Percentiles rank a stretch among this genome's conserved stretches.
Evolutionary conservation across 2,888 invertebrate genomes (phyloP).

Genomic region (Chaitophorus viminalis): DNA sequence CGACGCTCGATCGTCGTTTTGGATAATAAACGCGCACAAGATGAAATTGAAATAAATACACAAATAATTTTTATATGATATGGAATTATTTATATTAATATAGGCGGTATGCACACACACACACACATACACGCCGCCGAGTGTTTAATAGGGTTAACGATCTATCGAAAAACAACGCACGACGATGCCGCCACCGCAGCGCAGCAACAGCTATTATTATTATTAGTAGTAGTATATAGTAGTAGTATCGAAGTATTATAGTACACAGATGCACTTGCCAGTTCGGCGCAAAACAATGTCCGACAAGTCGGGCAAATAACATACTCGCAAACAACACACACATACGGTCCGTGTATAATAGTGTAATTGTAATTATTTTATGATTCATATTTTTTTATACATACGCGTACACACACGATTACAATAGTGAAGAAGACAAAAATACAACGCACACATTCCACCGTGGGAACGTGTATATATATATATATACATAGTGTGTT

Average conservation of each 20-base stretch:
- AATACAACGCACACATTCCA: slow-evolving; percentile 37
- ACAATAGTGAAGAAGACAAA: slow-evolving; percentile 53
- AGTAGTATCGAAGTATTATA: neutral
- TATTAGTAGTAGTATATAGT: too few species aligned
- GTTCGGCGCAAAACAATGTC: slow-evolving; percentile 44
- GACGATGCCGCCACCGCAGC: neutral
- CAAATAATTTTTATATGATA: neutral
- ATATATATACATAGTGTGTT: too few species aligned
- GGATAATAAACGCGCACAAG: neutral
- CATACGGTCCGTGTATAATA: too few species aligned
- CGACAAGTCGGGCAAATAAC: slow-evolving; percentile 39
- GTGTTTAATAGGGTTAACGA: slow-evolving; percentile 16
- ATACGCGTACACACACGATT: slow-evolving; percentile 13
- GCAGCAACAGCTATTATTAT: neutral
- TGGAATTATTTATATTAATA: neutral
- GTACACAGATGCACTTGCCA: neutral
- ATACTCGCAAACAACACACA: slow-evolving; percentile 33
- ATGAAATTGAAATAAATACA: neutral
- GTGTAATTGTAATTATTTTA: slow-evolving; percentile 58
- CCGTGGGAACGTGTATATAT: slow-evolving; percentile 56
- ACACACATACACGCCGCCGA: too few species aligned
- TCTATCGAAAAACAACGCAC: neutral
- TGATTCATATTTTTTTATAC: slow-evolving; percentile 34
- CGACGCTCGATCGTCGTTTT: neutral
- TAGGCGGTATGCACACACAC: neutral